Percentiles rank a stretch among this genome's conserved stretches.
These are phyloP conservation scores for Myotis daubentonii DNA, from an alignment of 2,797 vertebrate genomes.

Conservation along the genomic window DNA sequence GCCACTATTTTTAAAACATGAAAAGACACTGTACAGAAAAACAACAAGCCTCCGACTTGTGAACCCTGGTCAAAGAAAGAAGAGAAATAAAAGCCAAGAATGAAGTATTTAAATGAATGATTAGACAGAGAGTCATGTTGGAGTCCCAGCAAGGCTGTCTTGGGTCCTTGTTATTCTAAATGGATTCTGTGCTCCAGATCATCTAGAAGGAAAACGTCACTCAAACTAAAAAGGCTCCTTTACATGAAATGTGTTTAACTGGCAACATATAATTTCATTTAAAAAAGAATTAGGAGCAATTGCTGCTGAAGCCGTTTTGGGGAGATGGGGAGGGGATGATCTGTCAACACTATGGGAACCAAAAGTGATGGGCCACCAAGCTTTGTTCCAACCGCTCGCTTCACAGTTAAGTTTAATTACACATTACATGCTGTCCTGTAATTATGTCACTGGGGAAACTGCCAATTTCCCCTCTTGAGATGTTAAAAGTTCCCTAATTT, in stretches of 20 bases:
- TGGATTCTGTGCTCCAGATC: slow-evolving; percentile 27
- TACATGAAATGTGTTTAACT: slow-evolving; percentile 74
- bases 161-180: slow-evolving; percentile 57
- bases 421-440: slow-evolving; percentile 80
- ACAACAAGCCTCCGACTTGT: slow-evolving; percentile 54
- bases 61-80: slow-evolving; percentile 54
- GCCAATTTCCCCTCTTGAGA: slow-evolving; percentile 81
- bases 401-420: slow-evolving; percentile 84
- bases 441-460: slow-evolving; percentile 84
- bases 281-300: slow-evolving; percentile 72
- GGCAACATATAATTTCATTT: slow-evolving; percentile 79
- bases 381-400: slow-evolving; percentile 81
- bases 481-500: slow-evolving; percentile 78
- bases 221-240: slow-evolving; percentile 62
- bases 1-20: slow-evolving; percentile 67
- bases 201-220: slow-evolving; percentile 67
- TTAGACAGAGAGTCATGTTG: slow-evolving; percentile 53
- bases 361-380: slow-evolving; percentile 76
- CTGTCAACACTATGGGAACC: slow-evolving; percentile 78
- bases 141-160: slow-evolving; percentile 31
- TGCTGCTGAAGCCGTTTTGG: slow-evolving; percentile 74
- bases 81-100: slow-evolving; percentile 42
- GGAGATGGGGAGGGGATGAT: slow-evolving; percentile 64
- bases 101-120: slow-evolving; percentile 34
- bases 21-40: slow-evolving; percentile 22